Conservation (phyloP, 2,888 invertebrate genomes). For the Microctonus aethiopoides region DNA sequence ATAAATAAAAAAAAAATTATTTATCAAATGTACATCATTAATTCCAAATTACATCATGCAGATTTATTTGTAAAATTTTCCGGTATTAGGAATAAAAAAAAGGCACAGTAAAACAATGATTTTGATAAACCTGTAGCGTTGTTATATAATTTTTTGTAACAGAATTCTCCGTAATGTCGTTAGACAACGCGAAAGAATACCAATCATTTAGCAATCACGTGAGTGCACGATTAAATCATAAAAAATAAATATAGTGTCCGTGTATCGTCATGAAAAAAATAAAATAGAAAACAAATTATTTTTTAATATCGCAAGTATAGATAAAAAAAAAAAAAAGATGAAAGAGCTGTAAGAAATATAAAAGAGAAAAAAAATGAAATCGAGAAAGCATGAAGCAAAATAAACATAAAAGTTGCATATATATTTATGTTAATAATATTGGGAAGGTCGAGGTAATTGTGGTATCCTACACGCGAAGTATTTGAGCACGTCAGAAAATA, state of each 20-base stretch:
- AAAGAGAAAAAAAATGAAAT: background rate
- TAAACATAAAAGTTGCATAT: background rate
- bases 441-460: constrained; percentile 21
- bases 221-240: background rate
- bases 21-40: background rate
- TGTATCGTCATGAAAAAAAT: too few relatives aligned
- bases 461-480: constrained; percentile 46
- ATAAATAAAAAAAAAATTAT: background rate
- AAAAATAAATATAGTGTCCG: background rate
- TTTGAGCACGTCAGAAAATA: background rate
- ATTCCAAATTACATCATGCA: constrained; percentile 5
- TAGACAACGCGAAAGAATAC: background rate
- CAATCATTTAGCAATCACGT: constrained; percentile 25
- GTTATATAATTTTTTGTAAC: constrained; percentile 25
- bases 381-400: background rate
- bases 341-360: background rate
- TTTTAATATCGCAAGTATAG: too few relatives aligned
- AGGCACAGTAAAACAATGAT: background rate
- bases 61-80: background rate
- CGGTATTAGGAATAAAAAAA: background rate
- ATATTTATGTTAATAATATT: constrained; percentile 33
- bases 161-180: constrained; percentile 15
- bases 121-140: constrained; percentile 30
- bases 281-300: too few relatives aligned
- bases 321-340: background rate